Percentiles rank a stretch among this genome's conserved stretches.
phyloP scores from a whole-genome alignment of 2,888 invertebrate species.

The Neoaliturus tenellus region DNA sequence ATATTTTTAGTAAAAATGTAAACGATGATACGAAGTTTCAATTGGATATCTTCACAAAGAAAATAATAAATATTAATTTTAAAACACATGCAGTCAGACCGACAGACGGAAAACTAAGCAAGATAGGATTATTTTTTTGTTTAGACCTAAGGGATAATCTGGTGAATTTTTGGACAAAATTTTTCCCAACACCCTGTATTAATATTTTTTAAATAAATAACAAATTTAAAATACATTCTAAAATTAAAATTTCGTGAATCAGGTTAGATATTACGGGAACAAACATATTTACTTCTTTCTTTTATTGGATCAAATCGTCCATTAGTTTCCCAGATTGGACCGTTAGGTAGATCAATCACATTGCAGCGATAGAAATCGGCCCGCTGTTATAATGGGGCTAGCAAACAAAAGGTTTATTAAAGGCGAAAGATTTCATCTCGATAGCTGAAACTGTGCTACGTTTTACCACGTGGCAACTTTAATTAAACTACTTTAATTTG shows the following conservation, averaged over 20 bases:
- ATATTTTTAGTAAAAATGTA: too few relatives aligned
- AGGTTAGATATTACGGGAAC: background rate
- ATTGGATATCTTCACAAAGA: too few relatives aligned
- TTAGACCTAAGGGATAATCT: background rate
- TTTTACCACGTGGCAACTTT: too few relatives aligned
- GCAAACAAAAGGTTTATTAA: background rate
- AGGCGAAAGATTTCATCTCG: background rate
- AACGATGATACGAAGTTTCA: too few relatives aligned
- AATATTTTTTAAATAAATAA: background rate
- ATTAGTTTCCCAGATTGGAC: background rate
- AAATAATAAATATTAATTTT: too few relatives aligned
- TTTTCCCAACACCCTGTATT: background rate
- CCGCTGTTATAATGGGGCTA: background rate
- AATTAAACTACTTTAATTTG: too few relatives aligned
- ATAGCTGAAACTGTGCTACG: background rate
- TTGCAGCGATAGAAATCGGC: background rate
- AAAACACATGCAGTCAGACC: too few relatives aligned
- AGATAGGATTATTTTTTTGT: too few relatives aligned
- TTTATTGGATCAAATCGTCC: background rate
- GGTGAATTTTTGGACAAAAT: background rate
- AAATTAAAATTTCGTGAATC: too few relatives aligned
- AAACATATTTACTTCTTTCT: background rate
- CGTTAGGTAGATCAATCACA: background rate
- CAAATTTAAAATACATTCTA: too few relatives aligned
- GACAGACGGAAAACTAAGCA: too few relatives aligned